These are phyloP conservation scores for Eupithecia exiguata DNA, from an alignment of 2,888 invertebrate species.

Conservation along the genomic window DNA sequence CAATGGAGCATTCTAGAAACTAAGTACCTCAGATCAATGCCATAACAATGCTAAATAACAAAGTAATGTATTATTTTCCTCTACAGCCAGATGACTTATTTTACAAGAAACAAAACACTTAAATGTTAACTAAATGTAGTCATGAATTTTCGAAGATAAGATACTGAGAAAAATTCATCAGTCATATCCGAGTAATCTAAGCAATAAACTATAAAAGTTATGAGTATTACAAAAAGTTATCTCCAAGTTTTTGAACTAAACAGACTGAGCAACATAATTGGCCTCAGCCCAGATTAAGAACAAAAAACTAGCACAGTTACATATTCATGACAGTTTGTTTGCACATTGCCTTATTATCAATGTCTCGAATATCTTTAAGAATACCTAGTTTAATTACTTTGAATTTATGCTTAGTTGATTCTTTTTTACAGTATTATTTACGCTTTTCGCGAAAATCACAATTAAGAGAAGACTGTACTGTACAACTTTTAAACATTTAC, in stretches of 20 bases:
- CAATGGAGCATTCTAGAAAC: constrained; percentile 12
- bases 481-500: constrained; percentile 27
- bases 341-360: constrained; percentile 19
- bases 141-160: background rate
- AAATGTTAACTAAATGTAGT: background rate
- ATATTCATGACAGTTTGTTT: constrained; percentile 24
- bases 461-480: constrained; percentile 33
- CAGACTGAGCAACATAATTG: constrained; percentile 5
- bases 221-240: constrained; percentile 14
- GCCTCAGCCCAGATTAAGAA: constrained; percentile 31
- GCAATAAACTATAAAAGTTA: background rate
- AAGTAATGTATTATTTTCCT: constrained; percentile 16
- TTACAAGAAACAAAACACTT: background rate
- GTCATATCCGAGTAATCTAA: background rate
- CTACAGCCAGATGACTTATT: constrained; percentile 10
- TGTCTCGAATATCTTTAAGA: constrained; percentile 27
- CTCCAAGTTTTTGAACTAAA: background rate
- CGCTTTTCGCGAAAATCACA: constrained; percentile 25
- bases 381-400: constrained; percentile 26
- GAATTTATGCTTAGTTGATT: constrained; percentile 23
- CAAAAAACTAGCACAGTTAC: constrained; percentile 30
- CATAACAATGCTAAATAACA: constrained; percentile 25
- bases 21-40: constrained; percentile 22
- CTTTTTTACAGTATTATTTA: constrained; percentile 32
- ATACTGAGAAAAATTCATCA: background rate